phyloP scores from a whole-genome alignment of 2,888 invertebrate species.

The Agrochola lota region DNA sequence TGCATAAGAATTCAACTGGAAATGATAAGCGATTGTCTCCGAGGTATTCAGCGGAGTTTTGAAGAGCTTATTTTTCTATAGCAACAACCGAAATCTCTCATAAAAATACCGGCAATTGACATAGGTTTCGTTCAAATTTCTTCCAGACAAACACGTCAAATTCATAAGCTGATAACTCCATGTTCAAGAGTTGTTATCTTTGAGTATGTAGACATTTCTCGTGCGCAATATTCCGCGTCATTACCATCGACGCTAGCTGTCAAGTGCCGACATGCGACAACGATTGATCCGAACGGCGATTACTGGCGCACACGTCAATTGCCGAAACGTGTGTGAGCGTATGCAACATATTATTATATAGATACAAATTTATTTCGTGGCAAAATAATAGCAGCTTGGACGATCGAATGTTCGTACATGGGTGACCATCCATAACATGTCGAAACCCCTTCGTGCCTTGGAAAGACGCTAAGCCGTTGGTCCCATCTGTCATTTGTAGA shows the following conservation, averaged over 20 bases:
- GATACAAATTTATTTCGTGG: background rate
- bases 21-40: slow-evolving; percentile 31
- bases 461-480: background rate
- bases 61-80: background rate
- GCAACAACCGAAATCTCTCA: too few relatives aligned
- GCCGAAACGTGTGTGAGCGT: background rate
- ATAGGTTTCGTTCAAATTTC: slow-evolving; percentile 11
- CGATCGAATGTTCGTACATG: background rate
- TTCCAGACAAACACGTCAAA: slow-evolving; percentile 6
- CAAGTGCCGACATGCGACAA: slow-evolving; percentile 42
- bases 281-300: slow-evolving; percentile 52
- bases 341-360: background rate
- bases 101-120: background rate
- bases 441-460: background rate
- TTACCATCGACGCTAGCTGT: slow-evolving; percentile 44
- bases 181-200: slow-evolving; percentile 23
- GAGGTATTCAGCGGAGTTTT: slow-evolving; percentile 1
- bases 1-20: slow-evolving; percentile 40
- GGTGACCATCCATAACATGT: background rate
- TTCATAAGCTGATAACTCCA: slow-evolving; percentile 19
- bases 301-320: slow-evolving; percentile 49
- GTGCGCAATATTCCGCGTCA: slow-evolving; percentile 49
- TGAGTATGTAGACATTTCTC: slow-evolving; percentile 22
- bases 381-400: background rate
- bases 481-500: background rate